Evolutionary conservation across 2,113 vertebrate genomes (phyloP), one percentile per base, ranked within the genome.

Genomic region (Centropus bengalensis): DNA sequence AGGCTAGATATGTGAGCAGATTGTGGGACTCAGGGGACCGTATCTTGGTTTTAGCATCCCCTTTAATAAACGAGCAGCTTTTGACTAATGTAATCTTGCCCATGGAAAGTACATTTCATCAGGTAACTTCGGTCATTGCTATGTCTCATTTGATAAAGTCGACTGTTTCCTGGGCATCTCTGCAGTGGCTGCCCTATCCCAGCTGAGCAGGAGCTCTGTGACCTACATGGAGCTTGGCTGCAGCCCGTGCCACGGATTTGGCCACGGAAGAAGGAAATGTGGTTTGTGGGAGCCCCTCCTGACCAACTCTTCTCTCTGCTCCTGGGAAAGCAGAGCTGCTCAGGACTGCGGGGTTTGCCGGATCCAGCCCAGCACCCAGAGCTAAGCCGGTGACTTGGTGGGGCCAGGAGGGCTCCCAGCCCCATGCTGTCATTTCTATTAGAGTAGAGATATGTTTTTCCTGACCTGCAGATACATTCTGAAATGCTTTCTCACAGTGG

Each of bases 371-470:
- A 1, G 8, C 0, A 2, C 24, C 12, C 27, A 28, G 58, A 28
- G 58, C n/a, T 1, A 2, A 10, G 9, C 20, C 1, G 17, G 19
- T 40, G 52, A 24, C 7, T 44, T 8, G 27, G 19, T 73, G 59
- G 32, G 26, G 44, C 22, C 32, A 8, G 52, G 67, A 38, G 17
- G 8, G 30, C 15, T 36, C 24, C 30, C 42, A 14, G 27, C 23
- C 38, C 11, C 27, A 10, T 0, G 1, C 66, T 23, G 4, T 27
- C 6, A 0, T 36, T 38, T 36, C 47, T 19, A 0, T 18, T 5
- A 13, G 28, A 18, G 14, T 12, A 26, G 1, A 10, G 49, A 55
- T 10, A 8, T 11, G 16, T 38, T 33, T 24, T 24, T 28, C 6
- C 7, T 19, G 12, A 79, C 10, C 28, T 32, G 32, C 33, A 51